Evolutionary conservation across 1,140 invertebrate genomes (phyloP).

Genomic region (Neelides sp.): DNA sequence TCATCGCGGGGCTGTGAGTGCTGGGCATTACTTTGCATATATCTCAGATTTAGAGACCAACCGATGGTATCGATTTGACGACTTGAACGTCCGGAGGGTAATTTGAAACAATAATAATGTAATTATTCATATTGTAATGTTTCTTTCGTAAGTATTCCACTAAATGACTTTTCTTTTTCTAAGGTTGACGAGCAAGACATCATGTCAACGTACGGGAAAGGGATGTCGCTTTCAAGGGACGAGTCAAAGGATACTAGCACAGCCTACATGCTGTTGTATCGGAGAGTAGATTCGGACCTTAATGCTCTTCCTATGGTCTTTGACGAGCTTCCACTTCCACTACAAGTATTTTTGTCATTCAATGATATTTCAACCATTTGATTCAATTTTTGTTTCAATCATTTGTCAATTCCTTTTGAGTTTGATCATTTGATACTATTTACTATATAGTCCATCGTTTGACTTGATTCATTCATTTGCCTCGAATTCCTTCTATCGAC

Average conservation of each 20-base stretch:
- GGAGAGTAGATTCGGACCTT: constrained; percentile 58
- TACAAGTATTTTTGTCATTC: no score
- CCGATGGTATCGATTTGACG: constrained; percentile 73
- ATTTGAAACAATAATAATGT: no score
- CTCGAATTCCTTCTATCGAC: no score
- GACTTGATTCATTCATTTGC: no score
- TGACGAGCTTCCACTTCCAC: constrained; percentile 59
- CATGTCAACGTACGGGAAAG: constrained; percentile 68
- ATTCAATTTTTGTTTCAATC: no score
- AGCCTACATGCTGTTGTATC: constrained; percentile 86
- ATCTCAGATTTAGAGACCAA: constrained; percentile 71
- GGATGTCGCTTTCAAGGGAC: constrained; percentile 56
- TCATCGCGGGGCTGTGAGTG: constrained; percentile 78
- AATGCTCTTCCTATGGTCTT: constrained; percentile 55
- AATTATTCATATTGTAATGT: constrained; percentile 13
- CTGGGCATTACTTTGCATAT: constrained; percentile 88
- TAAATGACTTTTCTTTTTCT: not conserved
- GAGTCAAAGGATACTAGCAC: constrained; percentile 7
- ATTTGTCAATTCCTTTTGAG: no score
- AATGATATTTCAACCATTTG: no score
- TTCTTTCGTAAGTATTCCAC: not conserved
- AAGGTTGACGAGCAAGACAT: constrained; percentile 72
- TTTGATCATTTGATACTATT: no score
- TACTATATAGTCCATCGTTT: no score
- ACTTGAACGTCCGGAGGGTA: constrained; percentile 55